phyloP scores from a whole-genome alignment of 2,888 invertebrate genomes.

The Drosophila atroscutellata region DNA sequence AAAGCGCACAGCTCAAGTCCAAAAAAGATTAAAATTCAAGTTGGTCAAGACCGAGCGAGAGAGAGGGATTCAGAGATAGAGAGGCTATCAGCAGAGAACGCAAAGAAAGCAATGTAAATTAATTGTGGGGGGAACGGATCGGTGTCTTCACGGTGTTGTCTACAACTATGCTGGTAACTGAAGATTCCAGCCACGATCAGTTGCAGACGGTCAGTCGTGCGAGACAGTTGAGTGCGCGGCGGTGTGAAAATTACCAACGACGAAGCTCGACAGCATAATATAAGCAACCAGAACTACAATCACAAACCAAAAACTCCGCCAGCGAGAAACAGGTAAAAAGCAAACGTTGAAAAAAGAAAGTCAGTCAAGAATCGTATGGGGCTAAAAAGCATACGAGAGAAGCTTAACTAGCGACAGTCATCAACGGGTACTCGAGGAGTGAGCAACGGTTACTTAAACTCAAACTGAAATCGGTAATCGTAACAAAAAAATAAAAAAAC shows the following conservation, averaged over 20 bases:
- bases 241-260: conserved; percentile 71
- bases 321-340: conserved; percentile 70
- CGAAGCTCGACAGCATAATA: conserved; percentile 57
- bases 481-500: conserved; percentile 10
- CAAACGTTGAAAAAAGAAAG: conserved; percentile 66
- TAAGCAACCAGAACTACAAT: conserved; percentile 54
- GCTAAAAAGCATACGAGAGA: conserved; percentile 82
- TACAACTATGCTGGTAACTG: conserved; percentile 82
- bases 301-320: conserved; percentile 66
- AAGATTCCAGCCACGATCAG: conserved; percentile 80
- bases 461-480: conserved; percentile 47
- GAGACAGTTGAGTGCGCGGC: conserved; percentile 82
- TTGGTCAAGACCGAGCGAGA: conserved; percentile 16
- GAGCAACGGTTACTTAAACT: conserved; percentile 58
- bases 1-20: conserved; percentile 37
- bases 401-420: conserved; percentile 78
- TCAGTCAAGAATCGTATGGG: conserved; percentile 66
- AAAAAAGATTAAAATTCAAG: conserved; percentile 71
- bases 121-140: conserved; percentile 30
- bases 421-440: conserved; percentile 73
- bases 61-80: conserved; percentile 7
- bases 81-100: conserved; percentile 40
- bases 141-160: conserved; percentile 33
- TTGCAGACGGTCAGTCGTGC: conserved; percentile 83
- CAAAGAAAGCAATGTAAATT: conserved; percentile 69